A percentile compares a stretch with the other conserved stretches of the same genome.
phyloP scores from a whole-genome alignment of 2,113 vertebrate genomes.

The Anolis carolinensis region DNA sequence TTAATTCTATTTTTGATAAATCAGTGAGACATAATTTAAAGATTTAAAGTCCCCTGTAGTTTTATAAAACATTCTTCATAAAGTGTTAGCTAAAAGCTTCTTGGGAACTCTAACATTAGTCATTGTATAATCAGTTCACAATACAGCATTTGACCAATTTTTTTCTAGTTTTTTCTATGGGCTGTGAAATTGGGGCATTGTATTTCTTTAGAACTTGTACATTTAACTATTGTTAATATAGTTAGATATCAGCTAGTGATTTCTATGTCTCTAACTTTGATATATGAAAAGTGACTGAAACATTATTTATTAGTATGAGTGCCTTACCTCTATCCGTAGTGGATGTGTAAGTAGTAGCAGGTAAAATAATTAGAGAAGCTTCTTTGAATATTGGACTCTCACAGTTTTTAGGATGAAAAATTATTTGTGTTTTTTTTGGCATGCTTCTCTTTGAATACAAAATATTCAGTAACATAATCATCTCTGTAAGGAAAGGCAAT shows the following conservation, averaged over 20 bases:
- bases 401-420: slow-evolving; percentile 22
- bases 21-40: not conserved
- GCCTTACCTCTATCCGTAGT: slow-evolving; percentile 10
- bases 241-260: not conserved
- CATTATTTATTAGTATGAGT: not conserved
- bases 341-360: slow-evolving; percentile 32
- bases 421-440: not conserved
- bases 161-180: not conserved
- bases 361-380: slow-evolving; percentile 20
- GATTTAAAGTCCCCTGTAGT: not conserved
- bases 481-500: slow-evolving; percentile 37
- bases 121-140: not conserved
- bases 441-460: not conserved
- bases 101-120: not conserved
- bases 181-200: not conserved
- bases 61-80: not conserved
- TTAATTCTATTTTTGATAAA: not conserved
- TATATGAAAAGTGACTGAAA: not conserved
- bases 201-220: not conserved
- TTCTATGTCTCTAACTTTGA: not conserved
- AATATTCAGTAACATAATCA: not conserved
- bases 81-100: not conserved
- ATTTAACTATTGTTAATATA: not conserved
- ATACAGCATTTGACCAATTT: not conserved
- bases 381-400: slow-evolving; percentile 37